Evolutionary conservation across 2,888 invertebrate genomes (phyloP).

Genomic region (Loripinus fragilis): DNA sequence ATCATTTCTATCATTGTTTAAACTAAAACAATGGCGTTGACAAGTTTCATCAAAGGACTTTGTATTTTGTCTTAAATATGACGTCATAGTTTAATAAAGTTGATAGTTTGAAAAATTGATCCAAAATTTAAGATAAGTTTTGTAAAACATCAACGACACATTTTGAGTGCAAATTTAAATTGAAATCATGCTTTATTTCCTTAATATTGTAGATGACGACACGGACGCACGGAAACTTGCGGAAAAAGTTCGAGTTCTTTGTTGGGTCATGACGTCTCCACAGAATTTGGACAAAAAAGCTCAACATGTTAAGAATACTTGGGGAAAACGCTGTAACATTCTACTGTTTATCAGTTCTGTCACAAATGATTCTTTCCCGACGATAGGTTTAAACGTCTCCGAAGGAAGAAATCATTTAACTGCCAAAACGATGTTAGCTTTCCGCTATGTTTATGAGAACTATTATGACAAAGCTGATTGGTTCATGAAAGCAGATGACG

Average conservation of each 20-base stretch:
- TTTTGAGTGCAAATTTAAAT: no score
- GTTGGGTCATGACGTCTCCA: conserved; percentile 98
- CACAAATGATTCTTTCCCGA: conserved; percentile 89
- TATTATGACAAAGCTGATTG: conserved; percentile 94
- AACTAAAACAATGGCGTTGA: no score
- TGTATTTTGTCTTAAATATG: no score
- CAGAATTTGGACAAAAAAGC: conserved; percentile 94
- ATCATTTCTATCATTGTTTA: no score
- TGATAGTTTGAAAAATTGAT: no score
- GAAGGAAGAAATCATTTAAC: conserved; percentile 96
- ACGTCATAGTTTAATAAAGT: no score
- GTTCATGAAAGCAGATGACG: conserved; percentile 99
- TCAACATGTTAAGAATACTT: conserved; percentile 88
- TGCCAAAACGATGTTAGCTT: conserved; percentile 98
- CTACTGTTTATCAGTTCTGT: conserved; percentile 83
- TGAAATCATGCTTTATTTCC: no score
- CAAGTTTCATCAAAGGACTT: no score
- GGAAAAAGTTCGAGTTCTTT: conserved; percentile 92
- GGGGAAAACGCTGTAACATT: conserved; percentile 74
- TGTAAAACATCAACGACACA: no score
- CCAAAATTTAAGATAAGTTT: no score
- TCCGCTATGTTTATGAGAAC: conserved; percentile 92
- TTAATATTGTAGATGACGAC: conserved; percentile 66
- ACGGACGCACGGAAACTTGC: conserved; percentile 85
- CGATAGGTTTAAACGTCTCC: conserved; percentile 88